A percentile compares a stretch with the other conserved stretches of the same genome.
phyloP scores from a whole-genome alignment of 92 coral and sea anemone genomes.

The Epizoanthus scotinus region DNA sequence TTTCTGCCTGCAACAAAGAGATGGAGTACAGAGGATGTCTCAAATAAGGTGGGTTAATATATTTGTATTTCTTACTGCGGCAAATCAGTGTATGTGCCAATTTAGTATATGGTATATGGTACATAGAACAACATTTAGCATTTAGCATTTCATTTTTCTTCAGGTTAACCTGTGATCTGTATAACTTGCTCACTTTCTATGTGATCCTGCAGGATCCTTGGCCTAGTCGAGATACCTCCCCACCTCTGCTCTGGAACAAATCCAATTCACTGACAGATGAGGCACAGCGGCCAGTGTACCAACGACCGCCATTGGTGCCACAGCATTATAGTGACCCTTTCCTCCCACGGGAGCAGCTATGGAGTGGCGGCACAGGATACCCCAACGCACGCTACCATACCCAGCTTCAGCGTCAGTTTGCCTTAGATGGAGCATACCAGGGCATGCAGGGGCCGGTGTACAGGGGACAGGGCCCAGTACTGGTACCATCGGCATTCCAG shows the following conservation, averaged over 20 bases:
- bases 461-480: constrained; percentile 63
- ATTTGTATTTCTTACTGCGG: too few species aligned
- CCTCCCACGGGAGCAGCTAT: constrained; percentile 77
- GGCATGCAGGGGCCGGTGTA: constrained; percentile 64
- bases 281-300: constrained; percentile 60
- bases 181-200: not conserved
- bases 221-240: constrained; percentile 73
- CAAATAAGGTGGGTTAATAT: constrained; percentile 53
- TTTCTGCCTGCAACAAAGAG: constrained; percentile 68
- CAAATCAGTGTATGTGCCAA: too few species aligned
- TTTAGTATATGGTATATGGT: too few species aligned
- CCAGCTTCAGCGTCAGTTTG: constrained; percentile 83
- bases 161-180: too few species aligned
- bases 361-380: constrained; percentile 69
- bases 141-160: too few species aligned
- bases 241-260: constrained; percentile 84
- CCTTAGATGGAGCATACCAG: constrained; percentile 73
- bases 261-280: constrained; percentile 75
- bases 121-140: too few species aligned
- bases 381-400: constrained; percentile 78
- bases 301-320: constrained; percentile 67
- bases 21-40: constrained; percentile 84
- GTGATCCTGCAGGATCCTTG: constrained; percentile 70
- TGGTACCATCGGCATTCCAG: constrained; percentile 70
- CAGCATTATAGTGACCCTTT: constrained; percentile 90